phyloP scores from a whole-genome alignment of 2,113 vertebrate genomes.

The Riparia riparia region DNA sequence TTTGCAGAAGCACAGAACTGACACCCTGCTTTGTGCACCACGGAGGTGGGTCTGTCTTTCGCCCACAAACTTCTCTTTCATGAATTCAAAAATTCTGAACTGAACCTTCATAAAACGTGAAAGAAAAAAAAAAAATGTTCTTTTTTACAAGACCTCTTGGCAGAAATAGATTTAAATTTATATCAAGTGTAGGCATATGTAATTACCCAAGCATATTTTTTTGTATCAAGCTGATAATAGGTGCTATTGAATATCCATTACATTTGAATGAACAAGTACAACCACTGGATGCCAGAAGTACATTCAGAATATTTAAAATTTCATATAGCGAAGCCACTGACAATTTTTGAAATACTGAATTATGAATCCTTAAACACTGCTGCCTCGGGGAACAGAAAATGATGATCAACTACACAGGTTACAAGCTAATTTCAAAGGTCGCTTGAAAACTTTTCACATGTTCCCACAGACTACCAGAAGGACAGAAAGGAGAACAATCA shows the following conservation, averaged over 20 bases:
- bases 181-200: background rate
- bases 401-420: background rate
- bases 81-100: background rate
- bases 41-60: background rate
- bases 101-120: background rate
- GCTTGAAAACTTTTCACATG: background rate
- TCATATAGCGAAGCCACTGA: background rate
- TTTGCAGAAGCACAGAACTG: background rate
- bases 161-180: background rate
- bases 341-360: background rate
- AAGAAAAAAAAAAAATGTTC: background rate
- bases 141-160: background rate
- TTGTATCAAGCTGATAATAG: conserved; percentile 46
- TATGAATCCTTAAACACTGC: background rate
- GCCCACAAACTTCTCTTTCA: background rate
- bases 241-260: conserved; percentile 27
- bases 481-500: conserved; percentile 7
- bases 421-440: conserved; percentile 9
- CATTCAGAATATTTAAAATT: conserved; percentile 33
- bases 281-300: conserved; percentile 18
- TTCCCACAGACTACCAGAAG: background rate
- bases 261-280: conserved; percentile 41
- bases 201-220: conserved; percentile 49
- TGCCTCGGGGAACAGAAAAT: background rate
- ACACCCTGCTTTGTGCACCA: background rate